Conservation (phyloP, 2,113 vertebrate genomes). For the Bombycilla garrulus region DNA sequence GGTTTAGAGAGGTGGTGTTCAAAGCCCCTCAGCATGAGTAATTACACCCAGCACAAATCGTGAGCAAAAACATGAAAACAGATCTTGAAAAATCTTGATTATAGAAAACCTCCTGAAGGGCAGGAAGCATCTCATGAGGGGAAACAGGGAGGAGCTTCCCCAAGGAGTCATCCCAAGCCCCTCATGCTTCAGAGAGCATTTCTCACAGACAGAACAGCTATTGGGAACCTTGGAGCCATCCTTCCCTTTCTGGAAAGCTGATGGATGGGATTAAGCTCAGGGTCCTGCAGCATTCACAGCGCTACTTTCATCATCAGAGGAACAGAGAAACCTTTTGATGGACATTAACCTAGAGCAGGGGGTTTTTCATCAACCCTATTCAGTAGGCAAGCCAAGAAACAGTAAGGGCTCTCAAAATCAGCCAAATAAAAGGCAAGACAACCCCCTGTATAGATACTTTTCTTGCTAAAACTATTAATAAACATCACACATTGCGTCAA, state of each 20-base stretch:
- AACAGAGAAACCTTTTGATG: not conserved
- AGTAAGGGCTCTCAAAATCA: not conserved
- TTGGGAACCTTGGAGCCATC: accelerated
- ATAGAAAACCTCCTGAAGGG: not conserved
- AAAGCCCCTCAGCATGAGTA: not conserved
- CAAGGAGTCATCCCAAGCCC: not conserved
- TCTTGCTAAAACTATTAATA: slow-evolving; percentile 42
- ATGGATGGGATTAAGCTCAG: not conserved
- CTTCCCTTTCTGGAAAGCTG: not conserved
- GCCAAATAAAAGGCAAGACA: not conserved
- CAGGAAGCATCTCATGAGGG: not conserved
- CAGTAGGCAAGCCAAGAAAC: not conserved
- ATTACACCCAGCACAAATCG: not conserved
- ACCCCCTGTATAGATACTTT: not conserved
- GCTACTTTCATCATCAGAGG: not conserved
- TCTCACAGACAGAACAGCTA: not conserved
- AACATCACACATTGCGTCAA: not conserved
- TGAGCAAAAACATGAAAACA: not conserved
- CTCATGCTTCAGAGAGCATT: not conserved
- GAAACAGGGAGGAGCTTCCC: not conserved
- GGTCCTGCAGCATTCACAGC: not conserved
- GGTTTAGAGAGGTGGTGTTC: not conserved
- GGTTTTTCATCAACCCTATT: slow-evolving; percentile 19
- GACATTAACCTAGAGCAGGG: not conserved
- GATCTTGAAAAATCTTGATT: not conserved